Conservation (phyloP, 2,888 invertebrate genomes). For the Meghimatium bilineatum region DNA sequence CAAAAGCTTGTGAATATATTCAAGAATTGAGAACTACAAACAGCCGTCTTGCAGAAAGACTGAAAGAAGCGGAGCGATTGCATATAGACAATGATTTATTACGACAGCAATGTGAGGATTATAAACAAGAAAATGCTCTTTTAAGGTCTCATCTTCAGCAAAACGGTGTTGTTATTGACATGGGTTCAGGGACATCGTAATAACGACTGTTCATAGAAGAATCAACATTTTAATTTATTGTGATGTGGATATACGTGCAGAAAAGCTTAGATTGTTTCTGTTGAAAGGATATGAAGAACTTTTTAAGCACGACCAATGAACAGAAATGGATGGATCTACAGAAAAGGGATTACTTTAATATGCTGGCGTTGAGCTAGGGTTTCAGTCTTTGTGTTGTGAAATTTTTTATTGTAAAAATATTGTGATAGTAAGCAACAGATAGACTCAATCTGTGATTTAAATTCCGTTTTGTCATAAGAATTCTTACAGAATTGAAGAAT, state of each 20-base stretch:
- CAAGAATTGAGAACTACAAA: conserved; percentile 88
- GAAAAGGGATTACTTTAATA: too few relatives aligned
- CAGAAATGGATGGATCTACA: too few relatives aligned
- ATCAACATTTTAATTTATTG: background rate
- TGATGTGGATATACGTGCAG: background rate
- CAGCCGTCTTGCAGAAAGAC: conserved; percentile 83
- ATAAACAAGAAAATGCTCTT: conserved; percentile 87
- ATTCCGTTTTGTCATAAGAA: too few relatives aligned
- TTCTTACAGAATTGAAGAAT: too few relatives aligned
- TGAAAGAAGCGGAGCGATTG: conserved; percentile 85
- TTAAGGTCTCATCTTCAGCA: conserved; percentile 83
- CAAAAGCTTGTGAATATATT: conserved; percentile 97
- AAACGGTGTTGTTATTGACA: conserved; percentile 80
- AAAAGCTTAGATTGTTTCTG: background rate
- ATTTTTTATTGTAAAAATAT: too few relatives aligned
- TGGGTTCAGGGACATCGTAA: conserved; percentile 24
- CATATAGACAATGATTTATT: conserved; percentile 84
- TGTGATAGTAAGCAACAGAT: too few relatives aligned
- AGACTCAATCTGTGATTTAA: too few relatives aligned
- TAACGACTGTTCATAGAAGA: background rate
- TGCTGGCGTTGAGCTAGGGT: too few relatives aligned
- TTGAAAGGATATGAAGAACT: too few relatives aligned
- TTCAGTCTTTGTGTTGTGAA: too few relatives aligned
- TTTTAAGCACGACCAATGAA: too few relatives aligned
- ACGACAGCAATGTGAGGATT: conserved; percentile 84